Conservation (phyloP, 2,888 invertebrate species). For the Phymatocera aterrima region DNA sequence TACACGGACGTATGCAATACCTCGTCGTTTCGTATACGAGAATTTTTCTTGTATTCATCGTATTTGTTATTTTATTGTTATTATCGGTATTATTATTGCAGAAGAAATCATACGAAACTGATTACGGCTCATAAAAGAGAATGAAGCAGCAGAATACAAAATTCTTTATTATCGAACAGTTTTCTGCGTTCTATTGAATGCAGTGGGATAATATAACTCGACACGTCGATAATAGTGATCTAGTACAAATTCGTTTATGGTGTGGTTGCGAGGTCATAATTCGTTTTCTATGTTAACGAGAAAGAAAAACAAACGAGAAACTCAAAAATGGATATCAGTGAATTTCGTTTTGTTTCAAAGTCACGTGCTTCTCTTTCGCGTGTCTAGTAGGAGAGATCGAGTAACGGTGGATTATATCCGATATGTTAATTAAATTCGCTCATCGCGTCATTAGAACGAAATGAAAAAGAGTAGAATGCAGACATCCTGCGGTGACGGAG, state of each 20-base stretch:
- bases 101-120: background rate
- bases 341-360: background rate
- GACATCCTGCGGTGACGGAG: too few species aligned
- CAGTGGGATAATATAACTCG: background rate
- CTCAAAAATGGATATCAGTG: too few species aligned
- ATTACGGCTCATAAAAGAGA: too few species aligned
- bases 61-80: too few species aligned
- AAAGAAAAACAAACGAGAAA: too few species aligned
- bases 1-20: too few species aligned
- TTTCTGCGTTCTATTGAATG: background rate
- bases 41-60: too few species aligned
- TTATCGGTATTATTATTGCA: too few species aligned
- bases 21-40: too few species aligned
- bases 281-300: background rate
- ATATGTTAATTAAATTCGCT: background rate
- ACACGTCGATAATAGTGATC: background rate
- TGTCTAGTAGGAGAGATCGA: background rate
- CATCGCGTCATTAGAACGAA: too few species aligned
- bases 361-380: background rate
- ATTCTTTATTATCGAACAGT: slow-evolving; percentile 1
- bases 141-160: background rate
- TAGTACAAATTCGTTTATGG: background rate
- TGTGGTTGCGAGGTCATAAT: too few species aligned
- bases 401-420: background rate
- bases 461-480: too few species aligned